Percentiles rank a stretch among this genome's conserved stretches.
Evolutionary conservation across 2,888 invertebrate species (phyloP).

Genomic region (Lasioglossum oenotherae): DNA sequence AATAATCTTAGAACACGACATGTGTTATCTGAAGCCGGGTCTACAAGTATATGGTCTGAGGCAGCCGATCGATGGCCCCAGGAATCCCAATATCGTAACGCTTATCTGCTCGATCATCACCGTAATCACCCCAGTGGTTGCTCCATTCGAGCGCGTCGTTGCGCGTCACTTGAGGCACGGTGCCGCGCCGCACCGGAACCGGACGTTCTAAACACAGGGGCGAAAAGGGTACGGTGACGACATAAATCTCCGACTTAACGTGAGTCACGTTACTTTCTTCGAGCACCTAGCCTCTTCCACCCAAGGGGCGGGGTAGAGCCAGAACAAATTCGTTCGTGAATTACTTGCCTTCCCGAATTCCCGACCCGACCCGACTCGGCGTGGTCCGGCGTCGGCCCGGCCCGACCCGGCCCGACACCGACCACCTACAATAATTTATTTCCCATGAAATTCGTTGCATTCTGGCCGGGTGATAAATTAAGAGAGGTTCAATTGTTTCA

Average conservation of each 20-base stretch:
- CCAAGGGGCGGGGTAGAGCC: neutral
- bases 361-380: constrained; percentile 19
- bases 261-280: constrained; percentile 55
- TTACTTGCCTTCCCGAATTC: constrained; percentile 69
- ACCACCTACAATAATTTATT: constrained; percentile 74
- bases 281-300: constrained; percentile 4
- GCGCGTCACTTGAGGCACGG: neutral
- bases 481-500: constrained; percentile 77
- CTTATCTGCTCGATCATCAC: constrained; percentile 23
- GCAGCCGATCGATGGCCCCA: constrained; percentile 12
- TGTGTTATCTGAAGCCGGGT: too few species aligned
- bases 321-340: constrained; percentile 69
- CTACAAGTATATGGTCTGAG: too few species aligned
- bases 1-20: too few species aligned
- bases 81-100: constrained; percentile 2
- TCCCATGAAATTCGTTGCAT: constrained; percentile 76
- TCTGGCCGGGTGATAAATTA: constrained; percentile 77
- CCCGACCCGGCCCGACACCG: constrained; percentile 22
- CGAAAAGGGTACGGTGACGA: neutral
- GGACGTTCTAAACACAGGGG: neutral
- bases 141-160: neutral
- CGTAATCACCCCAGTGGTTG: neutral
- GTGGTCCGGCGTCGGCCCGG: neutral
- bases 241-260: constrained; percentile 48
- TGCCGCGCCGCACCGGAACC: neutral